Conservation (phyloP, 2,113 vertebrate species). For the Crotalus viridis region DNA sequence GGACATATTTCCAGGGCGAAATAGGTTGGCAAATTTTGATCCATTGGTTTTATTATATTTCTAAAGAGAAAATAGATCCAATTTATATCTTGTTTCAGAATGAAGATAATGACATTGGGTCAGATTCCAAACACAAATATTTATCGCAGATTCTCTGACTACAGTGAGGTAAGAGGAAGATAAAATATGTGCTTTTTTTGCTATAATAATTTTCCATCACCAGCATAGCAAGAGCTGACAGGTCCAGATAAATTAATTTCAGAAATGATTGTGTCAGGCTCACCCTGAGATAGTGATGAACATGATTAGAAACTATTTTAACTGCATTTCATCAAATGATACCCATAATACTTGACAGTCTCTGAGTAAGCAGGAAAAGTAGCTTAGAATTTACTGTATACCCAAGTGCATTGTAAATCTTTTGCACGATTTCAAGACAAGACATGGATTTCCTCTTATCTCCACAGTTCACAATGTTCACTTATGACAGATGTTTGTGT, state of each 20-base stretch:
- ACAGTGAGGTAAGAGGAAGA: slow-evolving; percentile 58
- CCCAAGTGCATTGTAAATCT: not conserved
- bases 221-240: not conserved
- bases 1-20: not conserved
- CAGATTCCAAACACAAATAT: slow-evolving; percentile 72
- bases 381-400: not conserved
- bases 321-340: not conserved
- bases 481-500: not conserved
- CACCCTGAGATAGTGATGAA: not conserved
- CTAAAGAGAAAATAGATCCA: slow-evolving; percentile 34
- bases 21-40: not conserved
- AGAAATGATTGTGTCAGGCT: not conserved
- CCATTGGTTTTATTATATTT: slow-evolving; percentile 3
- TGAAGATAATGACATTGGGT: slow-evolving; percentile 62
- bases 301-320: not conserved
- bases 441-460: not conserved
- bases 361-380: not conserved
- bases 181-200: not conserved
- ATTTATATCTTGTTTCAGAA: slow-evolving; percentile 62
- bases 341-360: not conserved
- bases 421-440: not conserved
- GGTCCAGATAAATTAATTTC: slow-evolving; percentile 9
- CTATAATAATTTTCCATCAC: slow-evolving; percentile 13
- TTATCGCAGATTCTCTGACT: slow-evolving; percentile 62
- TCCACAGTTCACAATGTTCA: not conserved